Percentiles rank a stretch among this genome's conserved stretches.
Evolutionary conservation across 2,888 invertebrate species (phyloP).

Genomic region (Chrysolina oricalcia): DNA sequence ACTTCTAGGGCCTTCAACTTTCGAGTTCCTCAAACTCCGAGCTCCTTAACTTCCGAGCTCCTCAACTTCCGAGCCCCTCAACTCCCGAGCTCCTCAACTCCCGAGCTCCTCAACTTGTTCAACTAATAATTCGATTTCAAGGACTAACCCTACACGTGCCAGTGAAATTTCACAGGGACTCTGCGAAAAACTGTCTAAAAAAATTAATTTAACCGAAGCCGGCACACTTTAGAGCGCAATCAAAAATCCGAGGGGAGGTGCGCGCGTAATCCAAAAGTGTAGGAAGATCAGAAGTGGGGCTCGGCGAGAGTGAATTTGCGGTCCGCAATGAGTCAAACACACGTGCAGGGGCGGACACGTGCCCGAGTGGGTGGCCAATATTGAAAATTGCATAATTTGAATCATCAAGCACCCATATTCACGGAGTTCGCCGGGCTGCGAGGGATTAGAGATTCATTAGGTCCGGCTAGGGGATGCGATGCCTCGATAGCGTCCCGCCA

Average conservation of each 20-base stretch:
- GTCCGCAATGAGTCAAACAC: conserved; percentile 73
- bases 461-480: conserved; percentile 31
- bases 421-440: conserved; percentile 52
- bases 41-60: too few species aligned
- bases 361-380: conserved; percentile 73
- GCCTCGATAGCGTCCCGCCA: conserved; percentile 29
- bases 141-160: background rate
- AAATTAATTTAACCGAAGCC: conserved; percentile 28
- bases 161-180: background rate
- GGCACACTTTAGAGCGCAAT: conserved; percentile 32
- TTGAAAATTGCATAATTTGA: conserved; percentile 74
- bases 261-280: conserved; percentile 41
- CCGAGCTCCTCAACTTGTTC: too few species aligned
- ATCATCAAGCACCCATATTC: conserved; percentile 69
- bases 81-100: too few species aligned
- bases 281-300: conserved; percentile 54
- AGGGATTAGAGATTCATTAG: conserved; percentile 70
- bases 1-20: too few species aligned
- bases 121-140: too few species aligned
- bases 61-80: too few species aligned
- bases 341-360: conserved; percentile 73
- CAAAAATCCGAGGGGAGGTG: conserved; percentile 36
- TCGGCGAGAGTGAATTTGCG: conserved; percentile 70
- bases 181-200: conserved; percentile 12
- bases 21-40: too few species aligned